phyloP scores from a whole-genome alignment of 2,797 vertebrate species.

The Sebastes taczanowskii region DNA sequence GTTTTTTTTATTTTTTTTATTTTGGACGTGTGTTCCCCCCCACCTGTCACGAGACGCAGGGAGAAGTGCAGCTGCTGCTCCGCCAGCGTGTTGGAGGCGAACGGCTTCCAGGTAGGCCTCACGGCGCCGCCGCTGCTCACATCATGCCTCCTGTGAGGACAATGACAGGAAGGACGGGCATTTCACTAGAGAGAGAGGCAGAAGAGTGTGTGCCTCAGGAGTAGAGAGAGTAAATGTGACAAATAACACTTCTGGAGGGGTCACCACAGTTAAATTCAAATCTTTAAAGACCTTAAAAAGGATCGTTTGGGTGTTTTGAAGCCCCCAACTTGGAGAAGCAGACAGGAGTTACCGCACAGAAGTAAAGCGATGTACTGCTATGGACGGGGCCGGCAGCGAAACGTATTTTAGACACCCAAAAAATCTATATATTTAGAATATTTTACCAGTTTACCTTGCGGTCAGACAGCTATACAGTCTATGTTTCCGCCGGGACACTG shows the following conservation, averaged over 20 bases:
- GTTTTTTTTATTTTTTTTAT: background rate
- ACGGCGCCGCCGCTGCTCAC: slow-evolving; percentile 65
- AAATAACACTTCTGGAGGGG: background rate
- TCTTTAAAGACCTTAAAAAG: background rate
- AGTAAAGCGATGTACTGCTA: too few species aligned
- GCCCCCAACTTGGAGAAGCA: too few species aligned
- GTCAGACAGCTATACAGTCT: too few species aligned
- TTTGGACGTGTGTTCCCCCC: background rate
- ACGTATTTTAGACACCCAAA: too few species aligned
- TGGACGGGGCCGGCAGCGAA: too few species aligned
- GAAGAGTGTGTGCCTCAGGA: background rate
- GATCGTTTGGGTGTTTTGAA: too few species aligned
- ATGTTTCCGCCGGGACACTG: too few species aligned
- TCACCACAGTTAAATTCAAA: background rate
- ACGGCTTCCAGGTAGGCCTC: slow-evolving; percentile 62
- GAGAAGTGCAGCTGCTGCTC: slow-evolving; percentile 69
- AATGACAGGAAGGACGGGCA: background rate
- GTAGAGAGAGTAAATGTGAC: background rate
- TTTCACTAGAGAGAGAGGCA: background rate
- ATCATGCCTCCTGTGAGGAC: slow-evolving; percentile 57
- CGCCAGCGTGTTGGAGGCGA: slow-evolving; percentile 5
- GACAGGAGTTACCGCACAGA: too few species aligned
- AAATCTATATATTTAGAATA: too few species aligned
- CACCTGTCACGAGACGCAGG: slow-evolving; percentile 75
- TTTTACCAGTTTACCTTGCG: too few species aligned